phyloP scores from a whole-genome alignment of 2,113 vertebrate genomes.

The Paraplagusia blochii region DNA sequence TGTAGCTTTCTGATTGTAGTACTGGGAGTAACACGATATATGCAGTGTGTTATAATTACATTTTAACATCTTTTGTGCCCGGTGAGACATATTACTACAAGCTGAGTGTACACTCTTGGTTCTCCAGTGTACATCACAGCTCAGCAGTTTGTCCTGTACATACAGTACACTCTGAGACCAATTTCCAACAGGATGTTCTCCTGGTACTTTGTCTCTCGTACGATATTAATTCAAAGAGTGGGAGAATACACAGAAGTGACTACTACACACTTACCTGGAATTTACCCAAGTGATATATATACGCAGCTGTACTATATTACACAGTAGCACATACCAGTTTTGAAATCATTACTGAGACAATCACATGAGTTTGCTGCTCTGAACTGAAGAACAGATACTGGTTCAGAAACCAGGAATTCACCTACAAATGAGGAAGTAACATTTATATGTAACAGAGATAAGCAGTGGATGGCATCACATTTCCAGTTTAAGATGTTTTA shows the following conservation, averaged over 20 bases:
- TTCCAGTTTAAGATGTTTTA: no score
- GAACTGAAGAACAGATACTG: not conserved
- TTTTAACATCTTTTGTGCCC: not conserved
- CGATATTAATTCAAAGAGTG: not conserved
- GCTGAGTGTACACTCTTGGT: conserved; percentile 6
- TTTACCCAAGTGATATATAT: no score
- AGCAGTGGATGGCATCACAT: no score
- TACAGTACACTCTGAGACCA: conserved; percentile 14
- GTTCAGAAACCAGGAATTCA: conserved; percentile 1
- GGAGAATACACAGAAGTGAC: no score
- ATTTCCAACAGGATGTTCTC: conserved; percentile 3
- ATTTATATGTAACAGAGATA: not conserved
- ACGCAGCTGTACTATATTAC: no score
- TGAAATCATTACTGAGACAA: no score
- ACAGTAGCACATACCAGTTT: no score
- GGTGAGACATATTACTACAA: conserved; percentile 1
- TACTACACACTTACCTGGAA: no score
- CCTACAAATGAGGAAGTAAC: not conserved
- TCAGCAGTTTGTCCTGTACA: conserved; percentile 12
- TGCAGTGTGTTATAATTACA: conserved; percentile 16
- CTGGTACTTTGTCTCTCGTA: not conserved
- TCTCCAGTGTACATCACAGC: conserved; percentile 24
- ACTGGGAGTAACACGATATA: conserved; percentile 9
- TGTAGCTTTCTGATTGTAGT: no score
- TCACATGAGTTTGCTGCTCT: not conserved